Evolutionary conservation across 2,888 invertebrate genomes (phyloP).

Genomic region (Drosophila birchii): DNA sequence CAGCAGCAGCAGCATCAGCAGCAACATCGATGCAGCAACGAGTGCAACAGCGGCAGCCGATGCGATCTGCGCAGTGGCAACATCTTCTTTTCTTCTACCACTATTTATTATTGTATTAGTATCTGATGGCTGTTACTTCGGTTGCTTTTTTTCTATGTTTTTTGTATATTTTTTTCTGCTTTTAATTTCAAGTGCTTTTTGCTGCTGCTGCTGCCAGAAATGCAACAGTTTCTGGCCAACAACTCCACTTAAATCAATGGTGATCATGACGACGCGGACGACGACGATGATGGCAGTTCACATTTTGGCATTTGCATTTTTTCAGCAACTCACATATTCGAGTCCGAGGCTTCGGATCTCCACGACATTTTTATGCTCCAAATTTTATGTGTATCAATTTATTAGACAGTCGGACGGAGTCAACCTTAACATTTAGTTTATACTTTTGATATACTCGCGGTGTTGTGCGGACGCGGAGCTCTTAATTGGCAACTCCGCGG

Average conservation of each 20-base stretch:
- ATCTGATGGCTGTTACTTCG: slow-evolving; percentile 36
- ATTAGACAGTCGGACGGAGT: slow-evolving; percentile 52
- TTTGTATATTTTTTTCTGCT: slow-evolving; percentile 29
- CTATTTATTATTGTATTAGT: slow-evolving; percentile 68
- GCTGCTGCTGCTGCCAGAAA: slow-evolving; percentile 41
- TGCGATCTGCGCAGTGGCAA: slow-evolving; percentile 62
- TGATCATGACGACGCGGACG: slow-evolving; percentile 43
- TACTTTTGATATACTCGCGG: slow-evolving; percentile 32
- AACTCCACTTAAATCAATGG: slow-evolving; percentile 70
- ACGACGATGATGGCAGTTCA: slow-evolving; percentile 58
- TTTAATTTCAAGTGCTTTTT: slow-evolving; percentile 61
- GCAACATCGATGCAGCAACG: slow-evolving; percentile 38
- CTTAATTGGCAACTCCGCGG: slow-evolving; percentile 70
- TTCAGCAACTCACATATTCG: slow-evolving; percentile 51
- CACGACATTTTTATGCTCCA: slow-evolving; percentile 78
- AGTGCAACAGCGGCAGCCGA: slow-evolving; percentile 49
- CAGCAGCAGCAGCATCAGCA: slow-evolving; percentile 43
- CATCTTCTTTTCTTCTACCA: slow-evolving; percentile 75
- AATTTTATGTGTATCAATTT: slow-evolving; percentile 73
- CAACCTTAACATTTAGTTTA: slow-evolving; percentile 80
- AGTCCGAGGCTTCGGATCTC: slow-evolving; percentile 41
- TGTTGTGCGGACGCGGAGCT: slow-evolving; percentile 49
- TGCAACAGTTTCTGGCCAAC: slow-evolving; percentile 67
- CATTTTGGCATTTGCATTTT: slow-evolving; percentile 78
- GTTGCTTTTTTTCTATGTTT: slow-evolving; percentile 45